These are phyloP conservation scores for Nebria salina DNA, from an alignment of 2,888 invertebrate genomes.

Conservation along the genomic window DNA sequence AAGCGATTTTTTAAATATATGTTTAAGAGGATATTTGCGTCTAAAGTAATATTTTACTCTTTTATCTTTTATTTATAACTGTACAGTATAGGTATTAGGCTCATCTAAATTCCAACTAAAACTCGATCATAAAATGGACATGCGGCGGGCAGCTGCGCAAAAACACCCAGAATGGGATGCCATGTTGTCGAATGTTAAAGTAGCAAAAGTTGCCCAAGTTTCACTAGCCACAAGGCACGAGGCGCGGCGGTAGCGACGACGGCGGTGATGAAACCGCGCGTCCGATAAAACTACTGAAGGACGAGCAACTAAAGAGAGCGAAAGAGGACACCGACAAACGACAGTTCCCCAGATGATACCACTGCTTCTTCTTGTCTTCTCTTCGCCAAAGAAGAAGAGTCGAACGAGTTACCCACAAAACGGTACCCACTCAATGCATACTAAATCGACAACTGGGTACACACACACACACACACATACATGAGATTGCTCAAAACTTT, in stretches of 20 bases:
- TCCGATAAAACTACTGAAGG: neutral
- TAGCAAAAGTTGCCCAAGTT: constrained; percentile 20
- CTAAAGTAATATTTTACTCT: no score
- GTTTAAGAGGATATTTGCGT: no score
- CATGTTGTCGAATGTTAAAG: constrained; percentile 30
- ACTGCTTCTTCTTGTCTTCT: neutral
- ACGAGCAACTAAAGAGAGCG: neutral
- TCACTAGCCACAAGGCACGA: neutral
- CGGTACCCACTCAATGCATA: constrained; percentile 23
- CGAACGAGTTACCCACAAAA: constrained; percentile 2
- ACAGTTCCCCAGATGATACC: constrained; percentile 29
- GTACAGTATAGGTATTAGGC: neutral
- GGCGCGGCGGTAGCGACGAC: neutral
- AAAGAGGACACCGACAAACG: neutral
- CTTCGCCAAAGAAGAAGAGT: neutral
- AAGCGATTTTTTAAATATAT: no score
- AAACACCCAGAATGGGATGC: neutral
- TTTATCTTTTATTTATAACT: no score
- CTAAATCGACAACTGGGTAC: constrained; percentile 21
- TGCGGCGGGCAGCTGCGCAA: constrained; percentile 2
- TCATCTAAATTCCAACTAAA: neutral
- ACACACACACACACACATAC: neutral
- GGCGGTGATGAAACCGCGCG: neutral
- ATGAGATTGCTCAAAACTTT: neutral
- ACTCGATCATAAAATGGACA: constrained; percentile 29